A percentile compares a stretch with the other conserved stretches of the same genome.
Evolutionary conservation across 2,888 invertebrate genomes (phyloP).

Genomic region (Cylindroiulus punctatus): DNA sequence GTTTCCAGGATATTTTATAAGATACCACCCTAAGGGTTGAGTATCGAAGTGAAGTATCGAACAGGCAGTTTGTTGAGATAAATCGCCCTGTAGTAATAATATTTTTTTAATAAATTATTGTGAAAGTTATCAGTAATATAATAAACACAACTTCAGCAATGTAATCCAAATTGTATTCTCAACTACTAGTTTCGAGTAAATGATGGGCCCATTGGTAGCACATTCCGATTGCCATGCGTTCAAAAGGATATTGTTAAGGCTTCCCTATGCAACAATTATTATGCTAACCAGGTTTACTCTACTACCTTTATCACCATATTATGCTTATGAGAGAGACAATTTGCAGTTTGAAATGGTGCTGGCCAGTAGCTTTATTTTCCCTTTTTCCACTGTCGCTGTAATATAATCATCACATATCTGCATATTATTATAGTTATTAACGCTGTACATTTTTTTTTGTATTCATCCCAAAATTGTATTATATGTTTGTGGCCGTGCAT

Average conservation of each 20-base stretch:
- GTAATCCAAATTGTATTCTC: background rate
- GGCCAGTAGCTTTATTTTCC: constrained; percentile 17
- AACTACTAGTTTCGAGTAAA: background rate
- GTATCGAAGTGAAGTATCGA: too few species aligned
- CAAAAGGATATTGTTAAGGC: background rate
- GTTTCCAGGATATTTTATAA: too few species aligned
- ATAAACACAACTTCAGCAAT: too few species aligned
- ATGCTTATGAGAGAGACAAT: background rate
- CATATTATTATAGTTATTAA: background rate
- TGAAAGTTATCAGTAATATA: too few species aligned
- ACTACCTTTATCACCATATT: background rate
- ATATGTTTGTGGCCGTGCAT: background rate
- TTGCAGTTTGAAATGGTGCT: constrained; percentile 1
- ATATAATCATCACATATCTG: constrained; percentile 13
- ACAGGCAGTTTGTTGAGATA: too few species aligned
- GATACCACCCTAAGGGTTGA: too few species aligned
- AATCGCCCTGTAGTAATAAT: too few species aligned
- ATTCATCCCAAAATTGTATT: background rate
- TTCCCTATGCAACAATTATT: constrained; percentile 15
- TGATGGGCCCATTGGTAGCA: background rate
- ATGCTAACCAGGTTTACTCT: background rate
- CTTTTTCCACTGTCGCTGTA: constrained; percentile 1
- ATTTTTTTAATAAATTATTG: too few species aligned
- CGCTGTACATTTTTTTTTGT: background rate
- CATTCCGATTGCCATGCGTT: background rate